Conservation (phyloP, 2,888 invertebrate genomes). For the Meghimatium bilineatum region DNA sequence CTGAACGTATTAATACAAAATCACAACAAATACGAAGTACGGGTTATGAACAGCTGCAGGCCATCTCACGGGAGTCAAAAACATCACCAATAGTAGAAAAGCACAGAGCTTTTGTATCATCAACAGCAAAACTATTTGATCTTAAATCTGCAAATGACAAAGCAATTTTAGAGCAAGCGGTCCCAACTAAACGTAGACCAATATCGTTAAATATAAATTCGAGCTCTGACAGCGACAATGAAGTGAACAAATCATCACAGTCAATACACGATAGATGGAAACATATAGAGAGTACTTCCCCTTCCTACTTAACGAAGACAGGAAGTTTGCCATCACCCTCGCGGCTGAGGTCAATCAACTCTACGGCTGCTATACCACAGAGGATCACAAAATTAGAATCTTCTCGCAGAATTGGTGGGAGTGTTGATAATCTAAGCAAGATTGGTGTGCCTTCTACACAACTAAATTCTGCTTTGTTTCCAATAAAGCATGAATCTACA, state of each 20-base stretch:
- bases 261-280: constrained; percentile 42
- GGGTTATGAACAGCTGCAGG: constrained; percentile 32
- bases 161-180: not conserved
- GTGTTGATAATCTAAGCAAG: not conserved
- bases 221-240: not conserved
- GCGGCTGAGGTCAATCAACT: not conserved
- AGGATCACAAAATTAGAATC: not conserved
- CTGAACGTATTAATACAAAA: not conserved
- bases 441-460: constrained; percentile 6
- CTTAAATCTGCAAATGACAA: constrained; percentile 6
- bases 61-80: constrained; percentile 11
- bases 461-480: constrained; percentile 45
- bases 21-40: constrained; percentile 22
- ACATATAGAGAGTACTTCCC: constrained; percentile 19
- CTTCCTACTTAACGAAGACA: constrained; percentile 1
- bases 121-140: constrained; percentile 47
- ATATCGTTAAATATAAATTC: not conserved
- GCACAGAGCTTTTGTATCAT: constrained; percentile 40
- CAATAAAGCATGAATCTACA: constrained; percentile 38
- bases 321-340: not conserved
- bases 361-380: not conserved
- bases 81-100: constrained; percentile 37
- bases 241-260: constrained; percentile 34
- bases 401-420: constrained; percentile 25
- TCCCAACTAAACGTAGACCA: constrained; percentile 7